A percentile compares a stretch with the other conserved stretches of the same genome.
Conservation (phyloP, 2,797 vertebrate genomes). For the Sparus aurata region DNA sequence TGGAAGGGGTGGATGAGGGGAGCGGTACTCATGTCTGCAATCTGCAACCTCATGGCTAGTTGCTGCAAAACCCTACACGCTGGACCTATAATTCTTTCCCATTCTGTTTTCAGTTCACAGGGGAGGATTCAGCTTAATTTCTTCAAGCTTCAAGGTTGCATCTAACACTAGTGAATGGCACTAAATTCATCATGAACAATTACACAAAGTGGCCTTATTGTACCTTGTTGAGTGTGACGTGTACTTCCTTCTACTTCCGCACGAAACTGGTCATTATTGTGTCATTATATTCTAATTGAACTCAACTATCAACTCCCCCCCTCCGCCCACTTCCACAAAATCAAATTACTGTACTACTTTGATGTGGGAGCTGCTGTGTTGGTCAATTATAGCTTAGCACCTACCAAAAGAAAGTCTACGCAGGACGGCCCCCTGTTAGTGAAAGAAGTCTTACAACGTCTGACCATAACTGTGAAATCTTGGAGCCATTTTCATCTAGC, state of each 20-base stretch:
- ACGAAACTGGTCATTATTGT: background rate
- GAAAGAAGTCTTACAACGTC: conserved; percentile 20
- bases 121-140: background rate
- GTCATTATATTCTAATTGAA: background rate
- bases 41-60: too few relatives aligned
- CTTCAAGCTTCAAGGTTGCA: background rate
- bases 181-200: conserved; percentile 4
- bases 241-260: background rate
- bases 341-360: background rate
- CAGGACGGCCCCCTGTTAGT: conserved; percentile 2
- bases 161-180: background rate
- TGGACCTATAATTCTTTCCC: too few relatives aligned
- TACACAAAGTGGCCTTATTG: too few relatives aligned
- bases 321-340: conserved; percentile 18
- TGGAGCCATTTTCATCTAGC: conserved; percentile 51
- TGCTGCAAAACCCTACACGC: too few relatives aligned
- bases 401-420: background rate
- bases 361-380: conserved; percentile 1
- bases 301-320: background rate
- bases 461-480: conserved; percentile 41
- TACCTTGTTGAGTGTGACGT: background rate
- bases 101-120: background rate
- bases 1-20: too few relatives aligned
- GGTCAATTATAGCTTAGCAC: conserved; percentile 29
- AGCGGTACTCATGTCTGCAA: too few relatives aligned